Percentiles rank a stretch among this genome's conserved stretches.
These are phyloP conservation scores for Leptopilina clavipes DNA, from an alignment of 1,140 invertebrate genomes.

Conservation along the genomic window DNA sequence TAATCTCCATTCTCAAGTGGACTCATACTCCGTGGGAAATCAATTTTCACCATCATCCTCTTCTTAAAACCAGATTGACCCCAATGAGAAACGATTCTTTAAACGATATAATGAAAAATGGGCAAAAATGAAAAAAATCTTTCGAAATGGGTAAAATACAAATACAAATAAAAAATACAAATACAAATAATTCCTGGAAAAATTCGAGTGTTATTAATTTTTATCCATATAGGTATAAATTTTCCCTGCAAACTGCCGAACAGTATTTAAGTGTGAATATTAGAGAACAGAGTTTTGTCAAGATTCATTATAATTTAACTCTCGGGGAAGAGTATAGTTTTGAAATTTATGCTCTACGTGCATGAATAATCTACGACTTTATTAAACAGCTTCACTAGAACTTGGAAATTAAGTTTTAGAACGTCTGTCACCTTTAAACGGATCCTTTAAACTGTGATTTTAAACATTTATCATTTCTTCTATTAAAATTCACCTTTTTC, in stretches of 20 bases:
- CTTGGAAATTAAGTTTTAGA: conserved; percentile 30
- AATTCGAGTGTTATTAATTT: too few relatives aligned
- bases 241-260: too few relatives aligned
- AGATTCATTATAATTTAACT: conserved; percentile 33
- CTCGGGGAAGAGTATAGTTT: background rate
- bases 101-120: too few relatives aligned
- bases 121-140: too few relatives aligned
- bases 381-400: conserved; percentile 23
- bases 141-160: too few relatives aligned
- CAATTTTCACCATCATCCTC: background rate
- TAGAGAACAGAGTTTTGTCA: conserved; percentile 6
- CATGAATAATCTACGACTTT: conserved; percentile 32
- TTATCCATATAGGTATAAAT: too few relatives aligned
- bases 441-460: too few relatives aligned
- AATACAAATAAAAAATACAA: too few relatives aligned
- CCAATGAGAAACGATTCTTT: too few relatives aligned
- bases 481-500: too few relatives aligned
- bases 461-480: too few relatives aligned
- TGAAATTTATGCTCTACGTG: conserved; percentile 13
- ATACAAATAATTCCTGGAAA: too few relatives aligned
- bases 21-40: conserved; percentile 10
- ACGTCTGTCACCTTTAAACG: conserved; percentile 18
- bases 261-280: conserved; percentile 4
- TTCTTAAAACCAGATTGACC: background rate
- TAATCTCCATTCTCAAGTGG: background rate